Conservation (phyloP, 2,888 invertebrate genomes). For the Emmelina monodactyla region DNA sequence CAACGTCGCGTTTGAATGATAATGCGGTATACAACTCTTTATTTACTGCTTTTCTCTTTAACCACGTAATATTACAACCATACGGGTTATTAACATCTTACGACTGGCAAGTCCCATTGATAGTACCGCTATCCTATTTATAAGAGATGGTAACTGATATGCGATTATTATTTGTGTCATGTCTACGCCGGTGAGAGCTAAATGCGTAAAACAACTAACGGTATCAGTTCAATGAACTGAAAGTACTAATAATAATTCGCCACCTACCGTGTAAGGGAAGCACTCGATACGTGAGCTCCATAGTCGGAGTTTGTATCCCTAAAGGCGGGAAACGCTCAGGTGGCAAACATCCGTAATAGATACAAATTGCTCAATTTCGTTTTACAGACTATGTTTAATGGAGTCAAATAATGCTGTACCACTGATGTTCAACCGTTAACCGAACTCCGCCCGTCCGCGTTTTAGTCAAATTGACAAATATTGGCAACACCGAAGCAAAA, state of each 20-base stretch:
- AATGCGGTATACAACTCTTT: slow-evolving; percentile 29
- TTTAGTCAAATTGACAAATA: no score
- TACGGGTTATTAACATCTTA: slow-evolving; percentile 15
- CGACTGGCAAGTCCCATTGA: neutral
- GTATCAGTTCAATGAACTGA: slow-evolving; percentile 58
- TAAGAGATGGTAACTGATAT: slow-evolving; percentile 1
- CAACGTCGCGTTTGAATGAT: slow-evolving; percentile 37
- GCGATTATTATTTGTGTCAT: slow-evolving; percentile 51
- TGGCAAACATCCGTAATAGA: no score
- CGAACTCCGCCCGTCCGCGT: no score
- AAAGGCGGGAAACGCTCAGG: slow-evolving; percentile 19
- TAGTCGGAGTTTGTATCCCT: slow-evolving; percentile 29
- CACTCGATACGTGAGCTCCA: slow-evolving; percentile 23
- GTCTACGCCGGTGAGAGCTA: slow-evolving; percentile 46
- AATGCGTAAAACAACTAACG: slow-evolving; percentile 57
- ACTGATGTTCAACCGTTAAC: no score
- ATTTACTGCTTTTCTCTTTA: slow-evolving; percentile 25
- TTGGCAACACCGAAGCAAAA: no score
- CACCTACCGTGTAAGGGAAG: slow-evolving; percentile 49
- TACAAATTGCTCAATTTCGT: no score
- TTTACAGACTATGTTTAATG: no score
- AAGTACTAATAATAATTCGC: slow-evolving; percentile 54
- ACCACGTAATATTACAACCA: slow-evolving; percentile 14
- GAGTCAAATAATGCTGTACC: no score
- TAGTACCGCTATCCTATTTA: slow-evolving; percentile 1